Conservation (phyloP, 2,113 vertebrate species). For the Hystrix brachyura region DNA sequence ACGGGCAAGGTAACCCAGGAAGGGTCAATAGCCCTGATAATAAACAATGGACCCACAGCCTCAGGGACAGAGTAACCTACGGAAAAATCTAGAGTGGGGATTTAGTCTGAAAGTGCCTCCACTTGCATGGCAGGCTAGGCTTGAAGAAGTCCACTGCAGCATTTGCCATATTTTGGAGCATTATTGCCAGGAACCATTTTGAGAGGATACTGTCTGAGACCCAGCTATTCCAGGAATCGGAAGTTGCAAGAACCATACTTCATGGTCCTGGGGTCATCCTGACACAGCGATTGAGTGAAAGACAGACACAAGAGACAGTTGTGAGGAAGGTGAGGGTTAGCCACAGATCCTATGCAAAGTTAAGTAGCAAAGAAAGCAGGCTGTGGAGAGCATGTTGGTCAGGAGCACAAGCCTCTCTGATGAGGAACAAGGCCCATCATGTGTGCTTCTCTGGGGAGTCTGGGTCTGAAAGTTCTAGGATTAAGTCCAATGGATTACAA, state of each 20-base stretch:
- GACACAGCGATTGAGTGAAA: neutral
- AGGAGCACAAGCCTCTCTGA: neutral
- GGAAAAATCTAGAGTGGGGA: neutral
- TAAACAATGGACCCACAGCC: neutral
- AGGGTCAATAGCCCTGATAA: neutral
- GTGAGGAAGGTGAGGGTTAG: neutral
- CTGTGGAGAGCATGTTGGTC: neutral
- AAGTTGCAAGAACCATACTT: neutral
- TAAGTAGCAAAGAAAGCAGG: neutral
- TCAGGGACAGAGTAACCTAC: neutral
- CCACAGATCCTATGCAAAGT: neutral
- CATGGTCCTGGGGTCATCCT: neutral
- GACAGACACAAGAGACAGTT: neutral
- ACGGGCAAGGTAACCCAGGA: neutral
- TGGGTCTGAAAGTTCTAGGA: neutral
- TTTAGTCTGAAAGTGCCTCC: neutral
- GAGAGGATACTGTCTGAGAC: neutral
- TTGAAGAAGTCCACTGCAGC: neutral
- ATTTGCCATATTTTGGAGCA: neutral
- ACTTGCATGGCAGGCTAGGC: neutral
- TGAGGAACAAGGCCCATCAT: neutral
- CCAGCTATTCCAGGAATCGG: neutral
- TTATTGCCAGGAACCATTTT: neutral
- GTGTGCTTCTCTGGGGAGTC: neutral
- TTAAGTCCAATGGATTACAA: neutral